phyloP scores from a whole-genome alignment of 2,113 vertebrate genomes.

The Lichenostomus cassidix region DNA sequence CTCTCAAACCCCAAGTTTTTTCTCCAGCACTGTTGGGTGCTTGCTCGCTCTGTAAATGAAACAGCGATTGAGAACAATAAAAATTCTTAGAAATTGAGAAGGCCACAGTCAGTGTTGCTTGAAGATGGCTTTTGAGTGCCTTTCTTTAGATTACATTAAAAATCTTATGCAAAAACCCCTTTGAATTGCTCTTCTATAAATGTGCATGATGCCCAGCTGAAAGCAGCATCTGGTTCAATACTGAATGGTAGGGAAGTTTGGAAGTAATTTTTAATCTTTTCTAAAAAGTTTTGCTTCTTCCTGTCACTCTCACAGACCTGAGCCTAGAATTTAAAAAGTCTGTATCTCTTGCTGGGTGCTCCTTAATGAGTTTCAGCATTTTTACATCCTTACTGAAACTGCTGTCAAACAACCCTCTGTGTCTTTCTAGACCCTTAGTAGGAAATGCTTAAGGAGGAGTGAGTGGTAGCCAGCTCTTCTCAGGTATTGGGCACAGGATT shows the following conservation, averaged over 20 bases:
- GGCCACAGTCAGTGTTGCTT: background rate
- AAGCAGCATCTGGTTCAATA: background rate
- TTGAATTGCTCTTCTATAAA: background rate
- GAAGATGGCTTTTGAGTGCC: background rate
- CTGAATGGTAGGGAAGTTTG: background rate
- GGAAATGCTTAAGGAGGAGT: background rate
- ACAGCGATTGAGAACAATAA: background rate
- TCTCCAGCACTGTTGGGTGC: background rate
- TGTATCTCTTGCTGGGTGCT: background rate
- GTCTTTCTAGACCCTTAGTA: background rate
- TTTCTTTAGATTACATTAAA: background rate
- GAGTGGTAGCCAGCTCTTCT: background rate
- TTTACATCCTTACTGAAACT: background rate
- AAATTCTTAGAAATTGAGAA: background rate
- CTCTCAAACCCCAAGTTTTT: background rate
- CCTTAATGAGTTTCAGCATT: background rate
- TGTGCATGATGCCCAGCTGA: background rate
- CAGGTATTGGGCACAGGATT: background rate
- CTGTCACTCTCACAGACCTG: background rate
- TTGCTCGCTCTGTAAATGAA: background rate
- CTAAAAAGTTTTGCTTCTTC: background rate
- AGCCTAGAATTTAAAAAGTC: background rate
- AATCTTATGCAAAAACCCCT: rapidly evolving
- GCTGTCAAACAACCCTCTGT: background rate
- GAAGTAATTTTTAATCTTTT: background rate